These are phyloP conservation scores for Noctua janthina DNA, from an alignment of 2,888 invertebrate genomes.

Conservation along the genomic window DNA sequence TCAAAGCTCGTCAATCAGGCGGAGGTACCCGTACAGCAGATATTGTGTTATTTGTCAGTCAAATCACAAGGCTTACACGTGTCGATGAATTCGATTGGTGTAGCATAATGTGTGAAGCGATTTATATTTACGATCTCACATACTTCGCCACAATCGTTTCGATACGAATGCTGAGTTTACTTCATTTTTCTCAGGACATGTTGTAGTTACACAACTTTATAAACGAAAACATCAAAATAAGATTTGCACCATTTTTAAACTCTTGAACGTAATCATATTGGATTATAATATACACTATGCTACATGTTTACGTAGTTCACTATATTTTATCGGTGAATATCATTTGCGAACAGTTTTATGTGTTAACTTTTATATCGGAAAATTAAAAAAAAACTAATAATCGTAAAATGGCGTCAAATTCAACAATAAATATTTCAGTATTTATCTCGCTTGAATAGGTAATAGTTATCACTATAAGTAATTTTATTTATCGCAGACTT, in stretches of 20 bases:
- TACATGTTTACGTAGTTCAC: neutral
- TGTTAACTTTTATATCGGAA: constrained; percentile 11
- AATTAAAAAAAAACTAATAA: constrained; percentile 10
- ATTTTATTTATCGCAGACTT: constrained; percentile 35
- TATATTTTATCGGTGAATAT: neutral
- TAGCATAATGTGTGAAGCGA: constrained; percentile 33
- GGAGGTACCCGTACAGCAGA: neutral
- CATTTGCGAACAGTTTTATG: constrained; percentile 13
- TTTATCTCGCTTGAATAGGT: neutral
- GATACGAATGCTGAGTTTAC: constrained; percentile 15
- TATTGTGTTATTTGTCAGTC: constrained; percentile 11
- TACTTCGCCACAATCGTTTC: constrained; percentile 17
- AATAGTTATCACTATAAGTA: neutral
- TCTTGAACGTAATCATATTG: neutral
- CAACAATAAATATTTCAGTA: constrained; percentile 19
- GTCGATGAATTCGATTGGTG: constrained; percentile 20
- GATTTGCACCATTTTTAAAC: neutral
- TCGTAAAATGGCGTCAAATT: constrained; percentile 14
- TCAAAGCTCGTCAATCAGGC: constrained; percentile 2
- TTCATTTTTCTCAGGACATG: neutral
- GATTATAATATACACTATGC: neutral
- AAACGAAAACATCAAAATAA: neutral
- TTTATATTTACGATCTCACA: constrained; percentile 33
- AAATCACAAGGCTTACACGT: constrained; percentile 14
- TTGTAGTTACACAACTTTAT: neutral